Percentiles rank a stretch among this genome's conserved stretches.
These are phyloP conservation scores for Tetraneura akinire DNA, from an alignment of 1,140 invertebrate species.

Conservation along the genomic window DNA sequence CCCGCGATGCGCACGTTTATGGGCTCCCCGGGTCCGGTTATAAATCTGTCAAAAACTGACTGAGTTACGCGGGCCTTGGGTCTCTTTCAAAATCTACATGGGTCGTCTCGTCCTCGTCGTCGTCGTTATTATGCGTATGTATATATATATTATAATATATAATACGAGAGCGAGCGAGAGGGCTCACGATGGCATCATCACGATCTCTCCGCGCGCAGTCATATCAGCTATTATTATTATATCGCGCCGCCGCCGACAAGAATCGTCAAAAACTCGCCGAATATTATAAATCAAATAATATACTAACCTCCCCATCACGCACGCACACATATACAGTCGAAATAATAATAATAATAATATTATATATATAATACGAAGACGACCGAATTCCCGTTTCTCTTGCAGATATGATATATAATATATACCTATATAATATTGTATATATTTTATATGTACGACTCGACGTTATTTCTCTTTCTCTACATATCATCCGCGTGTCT, in stretches of 20 bases:
- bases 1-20: conserved; percentile 44
- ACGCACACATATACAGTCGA: neutral
- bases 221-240: too few relatives aligned
- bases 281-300: conserved; percentile 46
- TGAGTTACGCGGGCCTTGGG: conserved; percentile 50
- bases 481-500: neutral
- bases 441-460: too few relatives aligned
- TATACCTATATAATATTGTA: too few relatives aligned
- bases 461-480: neutral
- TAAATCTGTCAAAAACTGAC: conserved; percentile 52
- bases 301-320: too few relatives aligned
- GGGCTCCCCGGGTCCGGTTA: conserved; percentile 48
- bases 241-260: conserved; percentile 9
- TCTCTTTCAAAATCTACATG: conserved; percentile 47
- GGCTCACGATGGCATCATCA: too few relatives aligned
- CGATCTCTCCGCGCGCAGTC: neutral
- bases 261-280: conserved; percentile 49
- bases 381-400: conserved; percentile 40
- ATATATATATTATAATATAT: too few relatives aligned
- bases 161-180: neutral
- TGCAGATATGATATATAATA: neutral
- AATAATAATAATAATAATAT: too few relatives aligned
- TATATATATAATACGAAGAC: conserved; percentile 3
- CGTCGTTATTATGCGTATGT: neutral
- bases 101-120: too few relatives aligned